phyloP scores from a whole-genome alignment of 2,113 vertebrate genomes.

The Platycercus adscitus region DNA sequence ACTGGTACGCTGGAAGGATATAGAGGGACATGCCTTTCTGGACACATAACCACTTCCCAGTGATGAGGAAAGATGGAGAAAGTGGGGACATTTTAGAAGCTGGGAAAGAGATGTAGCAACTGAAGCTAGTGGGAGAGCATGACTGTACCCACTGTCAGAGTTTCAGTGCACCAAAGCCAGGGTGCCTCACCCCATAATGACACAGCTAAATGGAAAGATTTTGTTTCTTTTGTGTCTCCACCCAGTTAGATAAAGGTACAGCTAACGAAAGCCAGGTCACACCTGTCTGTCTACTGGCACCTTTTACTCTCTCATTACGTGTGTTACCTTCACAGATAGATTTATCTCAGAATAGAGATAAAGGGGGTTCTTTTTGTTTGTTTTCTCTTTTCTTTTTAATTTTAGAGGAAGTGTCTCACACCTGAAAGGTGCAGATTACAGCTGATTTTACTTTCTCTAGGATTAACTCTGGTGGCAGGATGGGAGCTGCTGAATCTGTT shows the following conservation, averaged over 20 bases:
- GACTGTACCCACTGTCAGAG: conserved; percentile 63
- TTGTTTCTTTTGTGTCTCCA: conserved; percentile 62
- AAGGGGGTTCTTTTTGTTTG: not conserved
- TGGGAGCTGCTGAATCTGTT: not conserved
- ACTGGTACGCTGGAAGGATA: not conserved
- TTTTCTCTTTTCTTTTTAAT: conserved; percentile 38
- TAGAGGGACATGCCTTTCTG: not conserved
- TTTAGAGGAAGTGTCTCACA: conserved; percentile 14
- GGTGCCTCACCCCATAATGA: conserved; percentile 64
- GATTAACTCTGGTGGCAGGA: not conserved
- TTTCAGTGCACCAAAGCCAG: conserved; percentile 60
- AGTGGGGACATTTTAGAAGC: not conserved
- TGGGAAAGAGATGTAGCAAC: conserved; percentile 42
- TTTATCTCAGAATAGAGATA: not conserved
- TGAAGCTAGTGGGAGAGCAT: conserved; percentile 37
- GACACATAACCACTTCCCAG: not conserved
- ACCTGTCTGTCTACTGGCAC: conserved; percentile 69
- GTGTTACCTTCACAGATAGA: conserved; percentile 18
- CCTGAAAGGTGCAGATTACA: not conserved
- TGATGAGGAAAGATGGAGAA: not conserved
- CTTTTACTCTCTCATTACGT: conserved; percentile 35
- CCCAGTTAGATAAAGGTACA: conserved; percentile 62
- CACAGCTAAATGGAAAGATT: conserved; percentile 65
- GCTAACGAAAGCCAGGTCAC: conserved; percentile 60
- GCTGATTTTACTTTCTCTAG: not conserved